Conservation (phyloP, 1,140 invertebrate genomes). For the Drosophila sucinea region DNA sequence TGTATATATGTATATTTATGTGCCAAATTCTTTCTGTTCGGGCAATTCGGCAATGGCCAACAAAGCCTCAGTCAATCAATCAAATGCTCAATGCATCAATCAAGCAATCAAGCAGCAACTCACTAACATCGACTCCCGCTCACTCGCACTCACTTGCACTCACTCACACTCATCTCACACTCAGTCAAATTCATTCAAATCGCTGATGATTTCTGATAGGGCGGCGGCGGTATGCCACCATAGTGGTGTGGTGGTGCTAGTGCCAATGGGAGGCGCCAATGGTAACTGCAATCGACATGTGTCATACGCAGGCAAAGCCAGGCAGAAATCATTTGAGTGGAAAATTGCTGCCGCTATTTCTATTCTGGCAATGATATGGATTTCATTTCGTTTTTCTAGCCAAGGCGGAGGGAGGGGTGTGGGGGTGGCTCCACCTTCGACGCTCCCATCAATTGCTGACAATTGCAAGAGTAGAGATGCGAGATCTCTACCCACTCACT, state of each 20-base stretch:
- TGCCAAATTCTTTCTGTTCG: neutral
- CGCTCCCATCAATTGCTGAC: slow-evolving; percentile 63
- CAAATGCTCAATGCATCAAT: slow-evolving; percentile 54
- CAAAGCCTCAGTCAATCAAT: slow-evolving; percentile 61
- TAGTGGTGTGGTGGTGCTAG: slow-evolving; percentile 13
- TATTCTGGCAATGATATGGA: slow-evolving; percentile 59
- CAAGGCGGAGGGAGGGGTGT: no score
- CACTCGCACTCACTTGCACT: slow-evolving; percentile 47
- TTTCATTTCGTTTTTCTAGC: slow-evolving; percentile 41
- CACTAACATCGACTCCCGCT: slow-evolving; percentile 40
- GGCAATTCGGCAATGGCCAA: slow-evolving; percentile 41
- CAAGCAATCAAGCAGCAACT: slow-evolving; percentile 40
- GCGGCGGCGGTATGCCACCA: slow-evolving; percentile 8
- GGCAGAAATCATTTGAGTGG: slow-evolving; percentile 59
- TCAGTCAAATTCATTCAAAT: slow-evolving; percentile 32
- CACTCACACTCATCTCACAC: slow-evolving; percentile 55
- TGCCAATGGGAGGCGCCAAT: slow-evolving; percentile 50
- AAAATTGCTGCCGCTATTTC: slow-evolving; percentile 67
- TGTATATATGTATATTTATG: neutral
- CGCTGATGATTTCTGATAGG: slow-evolving; percentile 44
- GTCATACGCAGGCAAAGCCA: slow-evolving; percentile 60
- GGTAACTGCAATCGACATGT: slow-evolving; percentile 64
- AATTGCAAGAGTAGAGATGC: slow-evolving; percentile 56
- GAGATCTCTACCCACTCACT: neutral
- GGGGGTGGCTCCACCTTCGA: slow-evolving; percentile 7